These are phyloP conservation scores for Columba janthina DNA, from an alignment of 2,113 vertebrate genomes.

Conservation along the genomic window DNA sequence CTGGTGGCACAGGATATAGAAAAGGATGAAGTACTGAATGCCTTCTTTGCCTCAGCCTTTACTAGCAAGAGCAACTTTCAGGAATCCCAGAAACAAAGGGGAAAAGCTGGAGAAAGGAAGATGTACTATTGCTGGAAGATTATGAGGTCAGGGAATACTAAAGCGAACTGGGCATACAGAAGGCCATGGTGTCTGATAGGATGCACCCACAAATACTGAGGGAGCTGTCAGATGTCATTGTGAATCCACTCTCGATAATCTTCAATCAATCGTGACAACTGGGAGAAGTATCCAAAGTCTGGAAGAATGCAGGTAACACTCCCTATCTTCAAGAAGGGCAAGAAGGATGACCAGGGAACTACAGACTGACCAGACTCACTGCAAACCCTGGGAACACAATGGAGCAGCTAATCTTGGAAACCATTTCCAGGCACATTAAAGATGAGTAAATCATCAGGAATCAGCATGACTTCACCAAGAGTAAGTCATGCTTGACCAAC, in stretches of 20 bases:
- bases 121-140: neutral
- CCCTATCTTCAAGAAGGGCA: neutral
- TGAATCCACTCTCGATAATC: neutral
- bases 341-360: neutral
- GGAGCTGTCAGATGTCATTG: neutral
- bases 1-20: neutral
- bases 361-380: neutral
- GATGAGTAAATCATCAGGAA: neutral
- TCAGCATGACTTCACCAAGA: neutral
- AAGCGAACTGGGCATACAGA: accelerated
- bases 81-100: neutral
- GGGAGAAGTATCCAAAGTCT: neutral
- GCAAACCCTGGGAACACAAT: accelerated
- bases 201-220: neutral
- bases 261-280: neutral
- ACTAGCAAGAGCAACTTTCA: neutral
- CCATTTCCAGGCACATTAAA: neutral
- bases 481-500: neutral
- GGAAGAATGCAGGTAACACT: neutral
- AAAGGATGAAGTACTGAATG: neutral
- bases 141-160: neutral
- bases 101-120: neutral
- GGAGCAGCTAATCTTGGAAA: neutral
- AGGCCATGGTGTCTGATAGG: neutral
- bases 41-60: neutral